Percentiles rank a stretch among this genome's conserved stretches.
These are phyloP conservation scores for Papilio glaucus DNA, from an alignment of 1,140 invertebrate species.

Conservation along the genomic window DNA sequence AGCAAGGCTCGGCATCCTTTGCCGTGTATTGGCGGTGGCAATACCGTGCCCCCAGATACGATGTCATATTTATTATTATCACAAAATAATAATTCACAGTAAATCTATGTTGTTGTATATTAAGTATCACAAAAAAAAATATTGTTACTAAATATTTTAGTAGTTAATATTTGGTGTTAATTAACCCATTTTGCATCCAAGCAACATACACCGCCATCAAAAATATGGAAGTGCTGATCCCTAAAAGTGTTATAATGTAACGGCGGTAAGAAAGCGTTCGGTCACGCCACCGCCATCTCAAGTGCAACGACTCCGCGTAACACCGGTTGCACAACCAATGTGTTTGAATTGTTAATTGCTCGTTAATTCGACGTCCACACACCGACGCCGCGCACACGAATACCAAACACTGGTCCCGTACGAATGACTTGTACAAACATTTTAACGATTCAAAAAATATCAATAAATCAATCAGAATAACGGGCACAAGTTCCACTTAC, in stretches of 20 bases:
- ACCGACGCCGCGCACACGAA: conserved; percentile 1
- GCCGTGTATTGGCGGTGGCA: too few relatives aligned
- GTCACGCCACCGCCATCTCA: conserved; percentile 45
- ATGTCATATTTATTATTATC: too few relatives aligned
- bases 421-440: background rate
- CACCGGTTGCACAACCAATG: conserved; percentile 59
- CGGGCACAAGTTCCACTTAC: background rate
- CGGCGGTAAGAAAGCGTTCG: conserved; percentile 42
- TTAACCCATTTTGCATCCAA: too few relatives aligned
- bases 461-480: conserved; percentile 31
- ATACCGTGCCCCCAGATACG: too few relatives aligned
- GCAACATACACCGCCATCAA: too few relatives aligned
- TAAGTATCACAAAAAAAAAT: too few relatives aligned
- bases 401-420: conserved; percentile 1
- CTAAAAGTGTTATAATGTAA: conserved; percentile 39
- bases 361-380: conserved; percentile 25
- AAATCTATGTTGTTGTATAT: too few relatives aligned
- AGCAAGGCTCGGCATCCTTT: too few relatives aligned
- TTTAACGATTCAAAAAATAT: background rate
- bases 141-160: too few relatives aligned
- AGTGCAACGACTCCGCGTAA: conserved; percentile 59
- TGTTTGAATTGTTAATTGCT: conserved; percentile 48
- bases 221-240: too few relatives aligned
- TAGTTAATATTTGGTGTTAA: too few relatives aligned
- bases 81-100: too few relatives aligned